These are phyloP conservation scores for Smutsia temminckii DNA, from an alignment of 2,797 vertebrate genomes.

Conservation along the genomic window DNA sequence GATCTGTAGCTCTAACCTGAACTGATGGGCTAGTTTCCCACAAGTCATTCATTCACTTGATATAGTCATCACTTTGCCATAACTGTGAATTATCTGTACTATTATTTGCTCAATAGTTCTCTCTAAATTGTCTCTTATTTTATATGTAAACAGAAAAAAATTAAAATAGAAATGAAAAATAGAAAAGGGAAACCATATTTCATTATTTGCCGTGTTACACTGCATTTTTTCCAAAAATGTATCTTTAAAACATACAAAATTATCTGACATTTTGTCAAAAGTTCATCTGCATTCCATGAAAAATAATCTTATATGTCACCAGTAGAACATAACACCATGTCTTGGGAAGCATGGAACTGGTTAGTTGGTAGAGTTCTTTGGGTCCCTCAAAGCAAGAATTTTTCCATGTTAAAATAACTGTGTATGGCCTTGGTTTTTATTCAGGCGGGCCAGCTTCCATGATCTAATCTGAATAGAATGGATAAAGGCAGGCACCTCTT, in stretches of 20 bases:
- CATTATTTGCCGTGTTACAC: background rate
- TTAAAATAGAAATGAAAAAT: background rate
- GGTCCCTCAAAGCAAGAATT: background rate
- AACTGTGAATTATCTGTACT: background rate
- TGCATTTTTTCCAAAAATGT: background rate
- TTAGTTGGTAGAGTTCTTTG: background rate
- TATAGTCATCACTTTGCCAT: background rate
- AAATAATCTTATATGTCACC: background rate
- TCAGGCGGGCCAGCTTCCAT: background rate
- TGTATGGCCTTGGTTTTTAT: background rate
- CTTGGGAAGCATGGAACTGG: background rate
- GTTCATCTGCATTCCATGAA: background rate
- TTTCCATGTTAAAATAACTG: background rate
- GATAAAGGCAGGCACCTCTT: constrained; percentile 52
- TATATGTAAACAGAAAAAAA: background rate
- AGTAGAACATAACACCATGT: background rate
- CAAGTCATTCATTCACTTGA: background rate
- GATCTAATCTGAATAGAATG: constrained; percentile 66
- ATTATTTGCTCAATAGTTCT: background rate
- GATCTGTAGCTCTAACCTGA: background rate
- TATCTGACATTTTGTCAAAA: background rate
- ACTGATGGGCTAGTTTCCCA: background rate
- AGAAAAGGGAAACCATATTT: background rate
- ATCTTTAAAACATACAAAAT: background rate
- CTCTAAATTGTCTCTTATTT: background rate